Conservation (phyloP, 2,888 invertebrate species). For the Chalcis sispes region DNA sequence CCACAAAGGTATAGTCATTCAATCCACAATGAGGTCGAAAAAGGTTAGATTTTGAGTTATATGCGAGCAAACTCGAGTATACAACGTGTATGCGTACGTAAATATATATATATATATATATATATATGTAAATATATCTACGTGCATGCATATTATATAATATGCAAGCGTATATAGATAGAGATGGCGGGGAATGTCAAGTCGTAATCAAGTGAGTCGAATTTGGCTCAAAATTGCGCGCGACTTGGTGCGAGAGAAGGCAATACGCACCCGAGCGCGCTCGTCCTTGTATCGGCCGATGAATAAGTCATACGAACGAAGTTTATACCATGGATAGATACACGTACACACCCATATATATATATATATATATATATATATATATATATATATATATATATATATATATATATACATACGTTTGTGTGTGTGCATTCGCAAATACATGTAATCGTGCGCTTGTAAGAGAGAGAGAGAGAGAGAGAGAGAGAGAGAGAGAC, state of each 20-base stretch:
- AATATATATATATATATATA: too few relatives aligned
- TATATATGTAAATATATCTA: too few relatives aligned
- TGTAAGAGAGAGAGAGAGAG: not conserved
- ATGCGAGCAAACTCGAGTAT: too few relatives aligned
- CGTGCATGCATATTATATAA: too few relatives aligned
- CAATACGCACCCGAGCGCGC: too few relatives aligned
- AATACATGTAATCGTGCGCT: not conserved
- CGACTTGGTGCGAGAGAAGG: not conserved
- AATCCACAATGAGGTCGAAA: too few relatives aligned
- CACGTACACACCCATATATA: not conserved
- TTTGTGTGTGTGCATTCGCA: not conserved
- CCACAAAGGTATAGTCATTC: slow-evolving; percentile 22
- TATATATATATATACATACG: not conserved
- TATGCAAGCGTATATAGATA: not conserved
- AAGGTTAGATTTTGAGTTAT: too few relatives aligned
- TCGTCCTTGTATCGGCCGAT: slow-evolving; percentile 30
- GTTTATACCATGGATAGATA: not conserved
- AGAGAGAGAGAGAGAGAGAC: not conserved
- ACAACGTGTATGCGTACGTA: too few relatives aligned
- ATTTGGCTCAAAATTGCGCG: slow-evolving; percentile 19
- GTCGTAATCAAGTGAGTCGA: not conserved
- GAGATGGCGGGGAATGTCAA: too few relatives aligned
- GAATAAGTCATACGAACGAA: slow-evolving; percentile 27
- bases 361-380: too few relatives aligned
- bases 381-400: too few relatives aligned